Evolutionary conservation across 2,797 vertebrate genomes (phyloP).

Genomic region (Epinephelus malabaricus): DNA sequence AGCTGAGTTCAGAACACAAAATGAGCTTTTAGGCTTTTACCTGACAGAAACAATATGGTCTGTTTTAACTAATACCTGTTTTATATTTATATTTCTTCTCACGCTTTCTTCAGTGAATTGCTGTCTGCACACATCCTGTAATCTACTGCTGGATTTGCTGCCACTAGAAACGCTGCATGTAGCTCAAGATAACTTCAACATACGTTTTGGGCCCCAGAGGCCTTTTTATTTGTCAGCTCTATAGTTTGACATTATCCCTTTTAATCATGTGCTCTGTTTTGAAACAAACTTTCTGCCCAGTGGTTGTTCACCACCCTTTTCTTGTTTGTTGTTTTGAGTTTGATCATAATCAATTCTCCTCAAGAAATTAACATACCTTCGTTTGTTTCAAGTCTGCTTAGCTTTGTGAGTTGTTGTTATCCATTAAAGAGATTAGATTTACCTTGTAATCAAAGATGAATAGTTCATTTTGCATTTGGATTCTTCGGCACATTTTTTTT

Average conservation of each 20-base stretch:
- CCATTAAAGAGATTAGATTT: constrained; percentile 76
- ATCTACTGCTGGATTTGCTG: background rate
- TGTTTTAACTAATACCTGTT: background rate
- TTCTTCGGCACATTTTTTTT: constrained; percentile 39
- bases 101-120: background rate
- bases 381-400: constrained; percentile 64
- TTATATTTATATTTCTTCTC: background rate
- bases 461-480: constrained; percentile 64
- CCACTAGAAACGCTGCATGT: background rate
- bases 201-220: background rate
- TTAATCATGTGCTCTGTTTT: constrained; percentile 37
- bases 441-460: constrained; percentile 80
- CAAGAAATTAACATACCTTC: constrained; percentile 66
- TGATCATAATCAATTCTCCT: constrained; percentile 59
- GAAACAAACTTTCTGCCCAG: constrained; percentile 46
- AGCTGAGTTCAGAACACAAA: constrained; percentile 1
- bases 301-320: constrained; percentile 43
- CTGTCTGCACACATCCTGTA: background rate
- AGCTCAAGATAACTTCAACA: constrained; percentile 7
- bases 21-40: background rate
- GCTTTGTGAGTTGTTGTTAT: constrained; percentile 63
- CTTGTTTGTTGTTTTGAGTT: constrained; percentile 62
- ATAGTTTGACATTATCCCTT: constrained; percentile 42
- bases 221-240: constrained; percentile 3
- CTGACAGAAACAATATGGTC: background rate